These are phyloP conservation scores for Saguinus midas DNA, from an alignment of 2,113 vertebrate species.

Conservation along the genomic window DNA sequence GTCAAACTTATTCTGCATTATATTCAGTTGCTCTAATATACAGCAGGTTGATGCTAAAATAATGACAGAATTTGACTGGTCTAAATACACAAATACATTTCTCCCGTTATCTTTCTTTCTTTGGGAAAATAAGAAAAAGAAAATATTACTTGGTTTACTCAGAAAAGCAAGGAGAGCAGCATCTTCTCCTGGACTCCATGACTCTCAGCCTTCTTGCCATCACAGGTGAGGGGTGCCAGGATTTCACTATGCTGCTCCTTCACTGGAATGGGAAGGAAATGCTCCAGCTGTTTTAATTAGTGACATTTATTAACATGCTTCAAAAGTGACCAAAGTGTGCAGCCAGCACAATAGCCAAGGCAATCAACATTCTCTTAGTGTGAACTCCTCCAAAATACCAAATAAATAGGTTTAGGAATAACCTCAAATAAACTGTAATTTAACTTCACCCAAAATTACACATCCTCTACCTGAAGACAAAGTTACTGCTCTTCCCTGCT, in stretches of 20 bases:
- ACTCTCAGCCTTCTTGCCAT: not conserved
- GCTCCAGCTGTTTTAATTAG: not conserved
- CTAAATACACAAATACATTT: conserved; percentile 22
- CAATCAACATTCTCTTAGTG: conserved; percentile 8
- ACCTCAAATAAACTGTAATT: conserved; percentile 44
- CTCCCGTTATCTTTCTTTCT: not conserved
- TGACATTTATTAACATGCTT: conserved; percentile 5
- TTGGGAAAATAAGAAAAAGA: not conserved
- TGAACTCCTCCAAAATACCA: conserved; percentile 42
- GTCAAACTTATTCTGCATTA: conserved; percentile 28
- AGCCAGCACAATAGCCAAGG: conserved; percentile 40
- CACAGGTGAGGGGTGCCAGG: not conserved
- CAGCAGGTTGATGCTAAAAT: conserved; percentile 14
- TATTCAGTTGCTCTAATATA: conserved; percentile 24
- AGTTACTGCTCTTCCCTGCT: conserved; percentile 28
- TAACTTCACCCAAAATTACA: conserved; percentile 55
- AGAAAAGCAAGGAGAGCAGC: not conserved
- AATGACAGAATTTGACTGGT: not conserved
- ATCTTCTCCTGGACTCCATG: not conserved
- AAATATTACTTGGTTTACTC: not conserved
- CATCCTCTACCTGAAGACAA: conserved; percentile 52
- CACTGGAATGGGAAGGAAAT: not conserved
- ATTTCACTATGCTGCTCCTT: not conserved
- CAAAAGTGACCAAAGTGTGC: not conserved
- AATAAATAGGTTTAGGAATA: conserved; percentile 7